These are phyloP conservation scores for Agapostemon virescens DNA, from an alignment of 2,888 invertebrate genomes.

Conservation along the genomic window DNA sequence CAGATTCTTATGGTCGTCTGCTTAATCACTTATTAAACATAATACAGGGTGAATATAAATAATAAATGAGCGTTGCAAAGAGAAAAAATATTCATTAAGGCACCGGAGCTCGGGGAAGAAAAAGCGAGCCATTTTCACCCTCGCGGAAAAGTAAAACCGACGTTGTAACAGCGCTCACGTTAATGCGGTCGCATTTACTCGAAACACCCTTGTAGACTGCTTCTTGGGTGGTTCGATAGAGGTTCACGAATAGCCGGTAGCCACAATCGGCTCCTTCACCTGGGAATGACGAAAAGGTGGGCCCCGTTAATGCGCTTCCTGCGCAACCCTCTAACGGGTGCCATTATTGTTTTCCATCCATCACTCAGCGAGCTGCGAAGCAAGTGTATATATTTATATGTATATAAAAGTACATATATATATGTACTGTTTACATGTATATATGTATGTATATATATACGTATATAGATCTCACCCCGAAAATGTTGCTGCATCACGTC, in stretches of 20 bases:
- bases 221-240: slow-evolving; percentile 29
- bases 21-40: slow-evolving; percentile 6
- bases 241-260: slow-evolving; percentile 24
- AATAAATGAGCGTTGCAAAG: background rate
- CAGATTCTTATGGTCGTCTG: background rate
- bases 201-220: slow-evolving; percentile 9
- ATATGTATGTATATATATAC: slow-evolving; percentile 18
- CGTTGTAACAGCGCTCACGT: slow-evolving; percentile 13
- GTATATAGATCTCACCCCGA: slow-evolving; percentile 48
- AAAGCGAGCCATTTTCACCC: background rate
- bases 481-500: slow-evolving; percentile 72
- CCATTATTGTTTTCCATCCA: slow-evolving; percentile 71
- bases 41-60: background rate
- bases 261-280: slow-evolving; percentile 49
- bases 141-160: slow-evolving; percentile 9
- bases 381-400: slow-evolving; percentile 44
- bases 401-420: slow-evolving; percentile 35
- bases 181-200: slow-evolving; percentile 25
- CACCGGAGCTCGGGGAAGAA: background rate
- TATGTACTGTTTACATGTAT: no score
- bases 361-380: slow-evolving; percentile 52
- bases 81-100: slow-evolving; percentile 14
- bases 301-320: slow-evolving; percentile 64
- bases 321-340: slow-evolving; percentile 56
- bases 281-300: slow-evolving; percentile 57